Evolutionary conservation across 2,113 vertebrate species (phyloP), one percentile per base, ranked within the genome.

Genomic region (Ceyx margarethae): DNA sequence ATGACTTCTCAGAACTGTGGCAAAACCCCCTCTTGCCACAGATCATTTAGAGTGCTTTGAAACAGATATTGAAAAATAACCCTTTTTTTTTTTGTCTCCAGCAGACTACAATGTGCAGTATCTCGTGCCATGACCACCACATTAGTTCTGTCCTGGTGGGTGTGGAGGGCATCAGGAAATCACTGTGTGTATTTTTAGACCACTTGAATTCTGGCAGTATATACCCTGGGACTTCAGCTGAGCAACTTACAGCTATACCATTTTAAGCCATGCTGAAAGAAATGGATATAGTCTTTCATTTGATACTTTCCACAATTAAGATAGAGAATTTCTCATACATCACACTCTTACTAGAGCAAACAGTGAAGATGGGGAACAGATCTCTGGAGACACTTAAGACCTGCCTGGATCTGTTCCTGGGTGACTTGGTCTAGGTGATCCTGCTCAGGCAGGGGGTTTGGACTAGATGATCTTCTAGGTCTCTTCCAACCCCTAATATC

Each of bases 111-210:
- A 6, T 42, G 64, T 37, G 31, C 61, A 85, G 35, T 40, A 57
- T 64, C 84, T 87, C 2, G 1, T 85, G 75, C 82, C 45, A 37
- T 40, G 76, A 72, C 33, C 56, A 90, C 75, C n/a, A 37, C 45
- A 56, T 91, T 75, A 95, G 31, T 4, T 1, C 35, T 76, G 20
- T 80, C 79, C 31, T 74, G 57, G 35, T 74, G 79, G 74, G 71
- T 19, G n/a, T 92, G 85, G 85, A 93, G 69, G 43, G 85, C 68
- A 68, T 85, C 65, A 57, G 81, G 51, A 95, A 94, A 95, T 90
- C 85, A 65, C 45, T 61, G 64, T 53, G 65, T 72, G 43, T 82
- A 92, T 93, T 91, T 95, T 95, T 77, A 96, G 81, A 57, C 48
- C 79, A 46, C 53, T 92, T 80, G 64, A 91, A 29, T 77, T 77